These are phyloP conservation scores for Pseudotriccus pelzelni DNA, from an alignment of 2,797 vertebrate species.

Conservation along the genomic window DNA sequence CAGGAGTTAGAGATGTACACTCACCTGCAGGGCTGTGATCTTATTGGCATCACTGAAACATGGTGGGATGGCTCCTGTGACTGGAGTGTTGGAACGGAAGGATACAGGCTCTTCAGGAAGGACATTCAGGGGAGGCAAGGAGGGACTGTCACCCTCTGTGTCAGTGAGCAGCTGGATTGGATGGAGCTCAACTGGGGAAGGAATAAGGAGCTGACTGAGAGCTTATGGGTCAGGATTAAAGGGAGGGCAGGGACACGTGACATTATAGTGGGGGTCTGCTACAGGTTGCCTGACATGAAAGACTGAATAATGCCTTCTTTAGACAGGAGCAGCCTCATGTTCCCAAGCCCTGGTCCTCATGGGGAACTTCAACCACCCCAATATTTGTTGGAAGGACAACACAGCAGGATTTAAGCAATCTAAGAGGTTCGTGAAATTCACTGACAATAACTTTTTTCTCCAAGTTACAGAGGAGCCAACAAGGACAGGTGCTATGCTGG, in stretches of 20 bases:
- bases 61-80: neutral
- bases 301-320: neutral
- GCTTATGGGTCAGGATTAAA: neutral
- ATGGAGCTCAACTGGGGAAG: neutral
- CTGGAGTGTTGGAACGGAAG: neutral
- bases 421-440: neutral
- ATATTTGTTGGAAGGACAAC: neutral
- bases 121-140: neutral
- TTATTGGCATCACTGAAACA: neutral
- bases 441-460: neutral
- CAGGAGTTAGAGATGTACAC: neutral
- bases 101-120: neutral
- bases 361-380: neutral
- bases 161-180: neutral
- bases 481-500: neutral
- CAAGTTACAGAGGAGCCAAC: neutral
- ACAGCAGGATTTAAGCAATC: neutral
- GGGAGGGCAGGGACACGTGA: neutral
- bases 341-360: neutral
- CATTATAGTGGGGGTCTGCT: neutral
- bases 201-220: neutral
- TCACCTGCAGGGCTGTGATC: neutral
- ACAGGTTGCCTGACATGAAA: neutral
- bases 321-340: neutral
- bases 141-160: neutral